Percentiles rank a stretch among this genome's conserved stretches.
These are phyloP conservation scores for Microtus montanus DNA, from an alignment of 2,113 vertebrate species.

Conservation along the genomic window DNA sequence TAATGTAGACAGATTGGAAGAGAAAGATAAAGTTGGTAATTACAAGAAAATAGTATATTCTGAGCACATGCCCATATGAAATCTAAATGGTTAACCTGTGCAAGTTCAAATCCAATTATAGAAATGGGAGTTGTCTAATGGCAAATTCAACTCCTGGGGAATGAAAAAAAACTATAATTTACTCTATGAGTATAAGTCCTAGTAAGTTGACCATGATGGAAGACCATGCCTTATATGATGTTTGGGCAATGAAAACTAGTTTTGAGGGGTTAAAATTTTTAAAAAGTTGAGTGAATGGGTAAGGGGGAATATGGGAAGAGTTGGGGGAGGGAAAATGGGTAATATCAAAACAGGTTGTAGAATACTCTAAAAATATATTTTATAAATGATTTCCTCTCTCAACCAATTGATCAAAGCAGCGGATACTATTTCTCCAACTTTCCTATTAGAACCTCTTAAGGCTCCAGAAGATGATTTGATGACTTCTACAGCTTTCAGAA, in stretches of 20 bases:
- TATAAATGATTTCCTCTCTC: not conserved
- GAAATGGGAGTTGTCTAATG: not conserved
- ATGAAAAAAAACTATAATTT: not conserved
- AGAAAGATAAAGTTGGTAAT: not conserved
- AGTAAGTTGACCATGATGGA: not conserved
- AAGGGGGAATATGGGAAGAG: not conserved
- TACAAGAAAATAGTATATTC: not conserved
- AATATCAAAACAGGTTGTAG: not conserved
- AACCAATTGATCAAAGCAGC: not conserved
- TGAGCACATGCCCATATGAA: not conserved
- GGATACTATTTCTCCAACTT: not conserved
- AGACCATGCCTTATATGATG: not conserved
- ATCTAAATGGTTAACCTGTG: not conserved
- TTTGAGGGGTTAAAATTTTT: not conserved
- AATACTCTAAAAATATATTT: not conserved
- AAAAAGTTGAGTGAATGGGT: not conserved
- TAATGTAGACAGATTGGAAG: not conserved
- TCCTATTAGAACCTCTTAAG: not conserved
- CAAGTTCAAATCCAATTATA: not conserved
- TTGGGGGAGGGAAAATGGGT: not conserved
- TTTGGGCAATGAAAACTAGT: not conserved
- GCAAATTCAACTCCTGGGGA: too few relatives aligned
- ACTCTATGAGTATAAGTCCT: not conserved
- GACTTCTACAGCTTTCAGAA: not conserved
- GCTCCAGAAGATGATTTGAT: not conserved